Base-by-base conservation (phyloP, 2,888 invertebrate species). In the Cheilosia impressa region DNA sequence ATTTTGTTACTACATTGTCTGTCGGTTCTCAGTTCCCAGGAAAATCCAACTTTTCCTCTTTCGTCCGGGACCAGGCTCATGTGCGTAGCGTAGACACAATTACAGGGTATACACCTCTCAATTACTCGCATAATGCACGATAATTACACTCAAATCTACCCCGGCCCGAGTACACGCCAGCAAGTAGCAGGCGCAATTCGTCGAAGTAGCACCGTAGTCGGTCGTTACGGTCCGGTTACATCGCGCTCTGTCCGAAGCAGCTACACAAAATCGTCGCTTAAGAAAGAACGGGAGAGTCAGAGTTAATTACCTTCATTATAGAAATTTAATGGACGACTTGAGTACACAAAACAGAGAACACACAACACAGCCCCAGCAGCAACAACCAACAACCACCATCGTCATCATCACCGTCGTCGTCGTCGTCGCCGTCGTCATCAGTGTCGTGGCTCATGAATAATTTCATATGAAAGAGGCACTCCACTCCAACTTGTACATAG, bases 291-390 rank as follows among this genome's bases (percentile, higher is more conserved):
- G 69, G 73, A 82, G 45, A 82, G 87, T 69, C 87, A 63, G 60
- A 87, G 72, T 73, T 82, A 87, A 87, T 87, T 87, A 82, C 87
- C 87, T 87, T 87, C 87, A 87, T 87, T 87, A 87, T 87, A 82
- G 63, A 58, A 87, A 82, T 87, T 87, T 87, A 87, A 87, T 87
- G 87, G 82, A 78, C 68, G 78, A 82, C 87, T 87, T 87, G 82
- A 82, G 82, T 69, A 73, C 71, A 69, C 79, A 71, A 71, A 31
- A 31, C 7, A 31, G 7, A 1, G 31, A 1, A 31, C 80, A 72
- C 60, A 57, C 41, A 60, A 75, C 66, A 72, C 60, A 58, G 22
- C 38, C 17, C 31, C 34, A 52, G 43, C 77, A 76, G 65, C 47
- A 13, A 65, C 15, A 13, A 31, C 31, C 31, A 27, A 27, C 27